Percentiles rank a stretch among this genome's conserved stretches.
Conservation (phyloP, 2,797 vertebrate species). For the Scolopax bukidnonensis region DNA sequence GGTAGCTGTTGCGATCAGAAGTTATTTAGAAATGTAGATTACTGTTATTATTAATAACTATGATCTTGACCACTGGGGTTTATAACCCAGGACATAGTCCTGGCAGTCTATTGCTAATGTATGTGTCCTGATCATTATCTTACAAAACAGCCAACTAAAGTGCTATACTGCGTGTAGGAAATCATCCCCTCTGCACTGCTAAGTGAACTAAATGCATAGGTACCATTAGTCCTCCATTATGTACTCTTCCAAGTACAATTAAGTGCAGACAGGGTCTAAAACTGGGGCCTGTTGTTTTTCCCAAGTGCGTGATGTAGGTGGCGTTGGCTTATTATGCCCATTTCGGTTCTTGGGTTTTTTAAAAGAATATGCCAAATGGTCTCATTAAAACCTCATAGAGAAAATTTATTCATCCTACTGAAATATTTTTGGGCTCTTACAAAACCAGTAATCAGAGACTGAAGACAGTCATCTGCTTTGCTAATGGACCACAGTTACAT, state of each 20-base stretch:
- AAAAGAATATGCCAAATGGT: not conserved
- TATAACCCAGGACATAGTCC: not conserved
- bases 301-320: constrained; percentile 31
- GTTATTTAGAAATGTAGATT: constrained; percentile 6
- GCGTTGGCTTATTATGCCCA: constrained; percentile 31
- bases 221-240: constrained; percentile 61
- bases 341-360: not conserved
- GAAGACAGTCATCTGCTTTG: constrained; percentile 65
- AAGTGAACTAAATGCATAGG: constrained; percentile 35
- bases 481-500: constrained; percentile 58
- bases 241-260: constrained; percentile 48
- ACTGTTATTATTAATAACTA: constrained; percentile 37
- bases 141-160: constrained; percentile 1
- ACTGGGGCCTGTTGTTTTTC: constrained; percentile 46
- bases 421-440: constrained; percentile 39
- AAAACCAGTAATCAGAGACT: constrained; percentile 45
- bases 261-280: constrained; percentile 47
- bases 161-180: not conserved
- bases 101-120: constrained; percentile 23
- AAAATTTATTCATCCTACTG: constrained; percentile 33
- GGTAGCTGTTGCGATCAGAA: not conserved
- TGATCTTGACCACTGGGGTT: not conserved
- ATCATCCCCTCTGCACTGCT: not conserved
- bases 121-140: constrained; percentile 24
- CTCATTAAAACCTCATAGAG: constrained; percentile 59